These are phyloP conservation scores for Kryptopterus vitreolus DNA, from an alignment of 2,797 vertebrate species.

Conservation along the genomic window DNA sequence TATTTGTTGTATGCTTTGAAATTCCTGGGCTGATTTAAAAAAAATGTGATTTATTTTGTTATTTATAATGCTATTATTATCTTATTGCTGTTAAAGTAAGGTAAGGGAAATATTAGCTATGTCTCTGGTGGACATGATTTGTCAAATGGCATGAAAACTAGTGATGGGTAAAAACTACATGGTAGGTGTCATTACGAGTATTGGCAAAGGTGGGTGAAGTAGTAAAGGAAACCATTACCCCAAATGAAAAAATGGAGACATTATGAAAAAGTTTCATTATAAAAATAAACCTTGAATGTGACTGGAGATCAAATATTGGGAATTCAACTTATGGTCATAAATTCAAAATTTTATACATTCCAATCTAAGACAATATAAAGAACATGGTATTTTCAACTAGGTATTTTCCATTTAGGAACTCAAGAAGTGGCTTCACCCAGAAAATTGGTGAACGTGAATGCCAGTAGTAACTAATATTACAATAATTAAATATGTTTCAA, in stretches of 20 bases:
- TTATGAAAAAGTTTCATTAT: neutral
- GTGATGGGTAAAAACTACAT: too few relatives aligned
- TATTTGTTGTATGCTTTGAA: neutral
- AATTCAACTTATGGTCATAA: neutral
- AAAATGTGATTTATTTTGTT: too few relatives aligned
- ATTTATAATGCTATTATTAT: too few relatives aligned
- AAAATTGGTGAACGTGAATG: neutral
- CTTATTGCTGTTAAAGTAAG: neutral
- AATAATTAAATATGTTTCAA: neutral
- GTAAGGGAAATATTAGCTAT: too few relatives aligned
- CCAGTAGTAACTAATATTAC: neutral
- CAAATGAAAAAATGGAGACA: neutral
- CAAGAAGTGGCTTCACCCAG: neutral
- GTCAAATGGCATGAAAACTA: too few relatives aligned
- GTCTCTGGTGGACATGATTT: too few relatives aligned
- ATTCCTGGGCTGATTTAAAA: neutral
- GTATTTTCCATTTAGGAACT: neutral
- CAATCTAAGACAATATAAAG: neutral
- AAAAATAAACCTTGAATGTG: neutral
- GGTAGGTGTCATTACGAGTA: too few relatives aligned
- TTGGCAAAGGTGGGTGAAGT: too few relatives aligned
- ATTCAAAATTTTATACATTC: neutral
- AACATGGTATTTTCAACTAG: neutral
- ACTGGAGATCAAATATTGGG: neutral
- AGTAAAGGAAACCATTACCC: neutral